Evolutionary conservation across 2,888 invertebrate genomes (phyloP), one percentile per base, ranked within the genome.

Genomic region (Microctonus hyperodae): DNA sequence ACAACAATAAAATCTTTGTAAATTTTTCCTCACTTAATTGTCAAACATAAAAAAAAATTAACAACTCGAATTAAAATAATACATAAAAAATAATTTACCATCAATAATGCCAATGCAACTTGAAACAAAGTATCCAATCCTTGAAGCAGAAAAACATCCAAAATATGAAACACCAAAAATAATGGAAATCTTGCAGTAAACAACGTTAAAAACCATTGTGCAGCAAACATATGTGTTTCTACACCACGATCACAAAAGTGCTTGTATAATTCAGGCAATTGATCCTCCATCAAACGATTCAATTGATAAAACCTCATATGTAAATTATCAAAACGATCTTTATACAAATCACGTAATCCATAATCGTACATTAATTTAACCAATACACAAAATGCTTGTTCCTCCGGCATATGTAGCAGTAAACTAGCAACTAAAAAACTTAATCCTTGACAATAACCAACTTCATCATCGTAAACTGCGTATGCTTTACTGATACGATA

Each of bases 121-220:
- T 97, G 97, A 85, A 98, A 98, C 69, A 99, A 86, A 0, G 97
- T 95, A 80, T 97, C 95, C 79, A 96, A 91, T 61, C 98, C 98
- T 89, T 97, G 93, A 31, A 96, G 88, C 20, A 99, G 88, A 85
- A 98, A 98, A 58, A 99, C 91, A 83, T 99, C 99, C 69, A 99
- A 88, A 64, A 99, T 97, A 84, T 96, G 96, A 86, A 97, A 99
- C 35, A 99, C 95, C 86, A 98, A 91, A 79, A 93, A 95, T 44
- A 99, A 87, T 0, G 99, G 99, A 85, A 99, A 99, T 79, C 98
- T 92, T 35, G 99, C 98, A 1, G 99, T 99, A 86, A 97, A 99
- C n/a, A 99, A 88, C 0, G 99, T 99, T 63, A 99, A 90, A 87
- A 99, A 98, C 99, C 99, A 99, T 86, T 99, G 99, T 5, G 96